A percentile compares a stretch with the other conserved stretches of the same genome.
phyloP scores from a whole-genome alignment of 2,797 vertebrate species.

The Rhinogobio ventralis region DNA sequence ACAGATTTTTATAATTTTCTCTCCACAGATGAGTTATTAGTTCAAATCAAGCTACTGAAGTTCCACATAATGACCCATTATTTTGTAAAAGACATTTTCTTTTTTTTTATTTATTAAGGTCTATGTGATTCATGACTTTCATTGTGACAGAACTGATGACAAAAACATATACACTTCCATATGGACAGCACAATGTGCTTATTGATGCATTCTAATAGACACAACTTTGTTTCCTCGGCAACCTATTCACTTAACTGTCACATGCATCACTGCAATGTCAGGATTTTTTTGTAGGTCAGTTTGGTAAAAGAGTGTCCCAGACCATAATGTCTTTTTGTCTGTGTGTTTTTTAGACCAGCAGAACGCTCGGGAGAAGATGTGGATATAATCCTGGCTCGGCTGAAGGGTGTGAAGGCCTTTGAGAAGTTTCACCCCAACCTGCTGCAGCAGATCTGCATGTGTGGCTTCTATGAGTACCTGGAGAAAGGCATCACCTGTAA shows the following conservation, averaged over 20 bases:
- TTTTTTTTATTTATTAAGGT: background rate
- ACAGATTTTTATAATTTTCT: background rate
- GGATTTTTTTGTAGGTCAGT: constrained; percentile 14
- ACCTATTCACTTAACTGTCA: constrained; percentile 17
- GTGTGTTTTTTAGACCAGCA: constrained; percentile 80
- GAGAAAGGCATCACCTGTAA: constrained; percentile 97
- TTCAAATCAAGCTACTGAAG: background rate
- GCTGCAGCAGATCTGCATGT: constrained; percentile 94
- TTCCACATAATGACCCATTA: background rate
- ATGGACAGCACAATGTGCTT: constrained; percentile 12
- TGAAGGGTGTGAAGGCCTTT: constrained; percentile 96
- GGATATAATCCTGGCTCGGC: constrained; percentile 93
- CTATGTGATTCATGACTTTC: background rate
- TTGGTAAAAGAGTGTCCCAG: background rate
- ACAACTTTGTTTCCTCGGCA: background rate
- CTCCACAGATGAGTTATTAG: background rate
- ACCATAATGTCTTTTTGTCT: constrained; percentile 8
- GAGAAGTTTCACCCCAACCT: constrained; percentile 95
- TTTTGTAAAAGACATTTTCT: background rate
- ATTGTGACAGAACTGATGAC: background rate
- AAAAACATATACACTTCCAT: constrained; percentile 13
- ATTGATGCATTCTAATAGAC: background rate
- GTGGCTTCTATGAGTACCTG: constrained; percentile 95
- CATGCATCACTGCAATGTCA: constrained; percentile 22
- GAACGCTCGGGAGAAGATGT: constrained; percentile 96